Base-by-base conservation (phyloP, 2,113 vertebrate genomes). In the Pholis gunnellus region DNA sequence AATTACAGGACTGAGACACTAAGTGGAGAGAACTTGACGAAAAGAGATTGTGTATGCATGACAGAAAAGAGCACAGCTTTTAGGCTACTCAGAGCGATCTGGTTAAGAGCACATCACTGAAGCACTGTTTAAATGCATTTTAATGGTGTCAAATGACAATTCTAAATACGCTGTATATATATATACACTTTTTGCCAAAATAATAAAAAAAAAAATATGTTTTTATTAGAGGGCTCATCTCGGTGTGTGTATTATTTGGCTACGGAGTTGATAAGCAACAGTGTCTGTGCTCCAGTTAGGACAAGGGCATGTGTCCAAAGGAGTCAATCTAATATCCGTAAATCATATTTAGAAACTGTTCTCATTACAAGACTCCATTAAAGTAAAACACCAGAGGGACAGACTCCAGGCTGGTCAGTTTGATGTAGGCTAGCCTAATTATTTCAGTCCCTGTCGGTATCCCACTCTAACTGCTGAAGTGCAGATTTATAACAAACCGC, bases 181-280 rank as follows among this genome's bases (percentile, higher is more conserved):
- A 94, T 93, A 94, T 84, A 89, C 87, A 88, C 82, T 93, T 95
- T 94, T 95, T 95, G 94, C 94, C 95, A 94, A 95, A 95, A 91
- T 92, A 94, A 91, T 83, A 86, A 92, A 82, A 89, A 82, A 89
- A 36, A 20, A 88, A 92, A 77, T 69, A 87, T 76, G 65, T 79
- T 92, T 95, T 95, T 94, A 91, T 90, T 94, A 93, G 78, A 91
- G 34, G 60, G 20, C 63, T 89, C 75, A 82, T 75, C 70, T 87
- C 67, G 38, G 46, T 83, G 71, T 81, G 48, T 85, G 61, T 70
- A 44, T 87, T 72, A 67, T 81, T 83, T 88, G 44, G 25, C 25
- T 61, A 6, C n/a, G 10, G 34, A 57, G 17, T 81, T 76, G 57
- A 63, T 31, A n/a, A n/a, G 61, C 61, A 14, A n/a, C 36, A 27